phyloP scores from a whole-genome alignment of 2,113 vertebrate species.

The Capreolus pygargus region DNA sequence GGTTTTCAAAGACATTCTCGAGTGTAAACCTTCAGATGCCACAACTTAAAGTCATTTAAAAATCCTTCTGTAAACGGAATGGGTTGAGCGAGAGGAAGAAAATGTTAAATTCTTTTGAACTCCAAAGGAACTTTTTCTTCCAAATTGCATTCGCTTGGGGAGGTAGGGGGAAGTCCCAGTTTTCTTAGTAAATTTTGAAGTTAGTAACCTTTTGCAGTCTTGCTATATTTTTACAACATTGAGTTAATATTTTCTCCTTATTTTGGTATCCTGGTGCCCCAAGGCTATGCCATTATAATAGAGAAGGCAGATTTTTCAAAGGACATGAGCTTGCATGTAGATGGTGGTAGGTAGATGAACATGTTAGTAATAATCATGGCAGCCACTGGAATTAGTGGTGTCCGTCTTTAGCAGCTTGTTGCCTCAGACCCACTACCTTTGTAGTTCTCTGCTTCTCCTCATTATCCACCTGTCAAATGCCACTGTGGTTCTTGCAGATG shows the following conservation, averaged over 20 bases:
- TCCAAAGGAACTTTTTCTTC: not conserved
- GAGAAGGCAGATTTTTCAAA: not conserved
- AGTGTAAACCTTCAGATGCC: slow-evolving; percentile 9
- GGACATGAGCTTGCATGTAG: not conserved
- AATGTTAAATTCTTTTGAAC: not conserved
- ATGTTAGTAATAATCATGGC: not conserved
- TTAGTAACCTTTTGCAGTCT: not conserved
- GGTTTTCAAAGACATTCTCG: slow-evolving; percentile 31
- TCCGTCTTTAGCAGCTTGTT: not conserved
- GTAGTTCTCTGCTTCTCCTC: not conserved
- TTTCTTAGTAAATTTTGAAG: not conserved
- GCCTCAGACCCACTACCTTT: not conserved
- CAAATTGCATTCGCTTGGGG: not conserved
- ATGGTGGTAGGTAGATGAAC: not conserved
- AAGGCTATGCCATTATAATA: not conserved
- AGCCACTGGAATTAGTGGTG: not conserved
- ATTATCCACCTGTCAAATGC: not conserved
- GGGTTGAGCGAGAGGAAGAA: not conserved
- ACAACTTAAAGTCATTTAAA: slow-evolving; percentile 10
- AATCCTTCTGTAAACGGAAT: slow-evolving; percentile 10
- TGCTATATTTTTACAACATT: not conserved
- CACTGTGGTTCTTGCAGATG: not conserved
- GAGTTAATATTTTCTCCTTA: not conserved
- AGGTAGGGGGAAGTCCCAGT: not conserved
- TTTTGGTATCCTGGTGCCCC: not conserved